Base-by-base conservation (phyloP, 2,113 vertebrate genomes). In the Notarius lentiginosus region DNA sequence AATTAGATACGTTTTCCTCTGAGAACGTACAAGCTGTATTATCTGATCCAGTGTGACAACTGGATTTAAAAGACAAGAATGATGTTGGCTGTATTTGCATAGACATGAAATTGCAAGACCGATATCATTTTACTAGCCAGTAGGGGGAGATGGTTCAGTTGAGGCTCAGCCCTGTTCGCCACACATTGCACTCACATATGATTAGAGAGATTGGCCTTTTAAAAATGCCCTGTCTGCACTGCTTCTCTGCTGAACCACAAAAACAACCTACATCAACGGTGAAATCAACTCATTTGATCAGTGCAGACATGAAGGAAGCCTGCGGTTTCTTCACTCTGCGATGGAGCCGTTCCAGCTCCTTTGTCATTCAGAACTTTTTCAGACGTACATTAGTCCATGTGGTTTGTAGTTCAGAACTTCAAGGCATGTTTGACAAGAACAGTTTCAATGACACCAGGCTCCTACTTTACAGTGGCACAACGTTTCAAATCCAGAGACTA, bases 391-490 rank as follows among this genome's bases (percentile, higher is more conserved):
- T 81, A 14, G 58, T 72, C 83, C 80, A 60, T 73, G 85, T 85
- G 89, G 84, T 72, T 91, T 89, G 85, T 86, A 84, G 86, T 91
- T 88, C 87, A 90, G 75, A 88, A 89, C 10, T 17, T 73, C 49
- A 76, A 77, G 68, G 85, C 86, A 90, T 84, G 80, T 90, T 89
- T 82, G 90, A 92, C 89, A 90, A 86, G 80, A 87, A 80, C 68
- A 7, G 34, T 91, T 91, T 92, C 92, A 93, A 93, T 93, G 92
- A 94, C 91, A 90, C 77, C 91, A 91, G 87, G 75, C 92, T 93
- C 53, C 88, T 90, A 88, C 91, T 91, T 92, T 91, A 88, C 87
- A 73, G 82, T 89, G 87, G 76, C 91, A 75, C 88, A 72, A 90
- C 90, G 89, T 92, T 90, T 79, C 88, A 92, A 88, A 86, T 79